Conservation (phyloP, 2,888 invertebrate genomes). For the Eupithecia exiguata region DNA sequence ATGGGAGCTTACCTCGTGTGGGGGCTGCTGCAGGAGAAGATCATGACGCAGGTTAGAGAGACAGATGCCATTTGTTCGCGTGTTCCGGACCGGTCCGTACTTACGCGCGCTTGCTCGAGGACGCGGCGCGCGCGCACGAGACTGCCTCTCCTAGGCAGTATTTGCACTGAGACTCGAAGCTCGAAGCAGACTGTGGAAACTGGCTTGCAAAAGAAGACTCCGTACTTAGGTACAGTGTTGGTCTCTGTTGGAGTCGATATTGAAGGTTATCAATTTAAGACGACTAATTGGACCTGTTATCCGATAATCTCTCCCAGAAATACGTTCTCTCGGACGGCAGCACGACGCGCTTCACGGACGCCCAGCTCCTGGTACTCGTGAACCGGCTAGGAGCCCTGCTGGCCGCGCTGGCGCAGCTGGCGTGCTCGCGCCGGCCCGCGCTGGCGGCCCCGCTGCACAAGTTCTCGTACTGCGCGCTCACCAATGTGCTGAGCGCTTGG, state of each 20-base stretch:
- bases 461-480: conserved; percentile 97
- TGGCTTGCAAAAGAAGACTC: too few relatives aligned
- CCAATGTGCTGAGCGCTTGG: conserved; percentile 99
- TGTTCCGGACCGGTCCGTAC: not conserved
- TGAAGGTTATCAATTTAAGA: too few relatives aligned
- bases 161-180: too few relatives aligned
- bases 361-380: conserved; percentile 98
- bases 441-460: conserved; percentile 95
- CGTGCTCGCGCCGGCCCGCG: conserved; percentile 83
- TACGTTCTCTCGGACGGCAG: conserved; percentile 87
- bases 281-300: too few relatives aligned
- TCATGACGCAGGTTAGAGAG: conserved; percentile 93
- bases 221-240: too few relatives aligned
- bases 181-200: too few relatives aligned
- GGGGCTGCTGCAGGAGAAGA: conserved; percentile 98
- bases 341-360: conserved; percentile 91
- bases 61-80: not conserved
- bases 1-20: conserved; percentile 96
- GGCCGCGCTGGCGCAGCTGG: conserved; percentile 81
- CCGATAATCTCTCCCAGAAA: conserved; percentile 70
- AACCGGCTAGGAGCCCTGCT: conserved; percentile 95
- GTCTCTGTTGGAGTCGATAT: too few relatives aligned
- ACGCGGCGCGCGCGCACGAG: too few relatives aligned
- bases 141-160: too few relatives aligned
- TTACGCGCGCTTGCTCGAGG: too few relatives aligned